A percentile compares a stretch with the other conserved stretches of the same genome.
phyloP scores from a whole-genome alignment of 2,888 invertebrate species.

The Caenorhabditis sp. region DNA sequence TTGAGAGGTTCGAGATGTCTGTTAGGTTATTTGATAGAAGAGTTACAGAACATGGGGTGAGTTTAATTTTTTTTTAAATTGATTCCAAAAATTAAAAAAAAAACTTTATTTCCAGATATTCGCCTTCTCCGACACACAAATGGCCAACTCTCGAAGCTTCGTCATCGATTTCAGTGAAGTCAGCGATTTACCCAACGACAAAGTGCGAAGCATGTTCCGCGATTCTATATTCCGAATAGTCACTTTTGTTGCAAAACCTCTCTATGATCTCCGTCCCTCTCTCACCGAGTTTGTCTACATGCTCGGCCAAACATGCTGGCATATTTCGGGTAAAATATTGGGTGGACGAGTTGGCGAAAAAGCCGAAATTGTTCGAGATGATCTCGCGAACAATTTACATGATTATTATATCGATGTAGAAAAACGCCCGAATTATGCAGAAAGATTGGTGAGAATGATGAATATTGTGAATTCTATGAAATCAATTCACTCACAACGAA shows the following conservation, averaged over 20 bases:
- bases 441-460: conserved; percentile 31
- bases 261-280: conserved; percentile 27
- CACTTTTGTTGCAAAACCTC: conserved; percentile 28
- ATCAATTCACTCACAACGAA: conserved; percentile 37
- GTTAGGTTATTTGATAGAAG: conserved; percentile 29
- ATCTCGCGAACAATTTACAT: conserved; percentile 28
- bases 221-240: conserved; percentile 29
- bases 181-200: conserved; percentile 24
- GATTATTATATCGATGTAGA: conserved; percentile 14
- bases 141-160: neutral
- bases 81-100: too few species aligned
- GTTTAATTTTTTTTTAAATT: neutral
- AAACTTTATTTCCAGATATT: conserved; percentile 31
- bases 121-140: conserved; percentile 21
- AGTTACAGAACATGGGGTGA: conserved; percentile 10
- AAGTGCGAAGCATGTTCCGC: conserved; percentile 38
- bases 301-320: conserved; percentile 40
- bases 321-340: conserved; percentile 35
- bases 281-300: conserved; percentile 41
- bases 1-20: conserved; percentile 44
- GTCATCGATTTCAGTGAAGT: conserved; percentile 36
- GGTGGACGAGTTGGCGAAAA: neutral
- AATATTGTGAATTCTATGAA: conserved; percentile 29
- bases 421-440: conserved; percentile 17
- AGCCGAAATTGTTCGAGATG: conserved; percentile 23